Evolutionary conservation across 2,888 invertebrate species (phyloP), one percentile per base, ranked within the genome.

Genomic region (Andrena chrysosceles): DNA sequence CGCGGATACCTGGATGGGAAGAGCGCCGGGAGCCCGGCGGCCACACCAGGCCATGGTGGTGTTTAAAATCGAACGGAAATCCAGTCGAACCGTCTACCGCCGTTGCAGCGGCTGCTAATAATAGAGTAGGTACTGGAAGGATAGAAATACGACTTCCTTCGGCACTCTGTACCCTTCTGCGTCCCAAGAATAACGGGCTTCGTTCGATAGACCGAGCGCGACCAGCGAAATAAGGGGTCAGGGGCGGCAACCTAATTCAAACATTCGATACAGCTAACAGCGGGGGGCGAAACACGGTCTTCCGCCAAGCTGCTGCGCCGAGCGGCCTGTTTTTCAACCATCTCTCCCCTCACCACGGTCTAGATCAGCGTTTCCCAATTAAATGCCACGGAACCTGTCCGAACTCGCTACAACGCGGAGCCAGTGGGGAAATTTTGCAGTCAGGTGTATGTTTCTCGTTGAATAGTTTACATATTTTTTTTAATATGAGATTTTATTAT

Each of bases 71-170:
- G 68, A 83, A 80, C 88, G 84, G 89, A 88, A 88, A 89, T 77
- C 83, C 85, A 87, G 87, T 79, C 67, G 63, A 87, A 69, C 63
- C 75, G 77, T 75, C 80, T 81, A 71, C 77, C 73, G 66, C 64
- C 78, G 64, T 81, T 79, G 81, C 74, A 84, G 70, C 83, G 76
- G 68, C 73, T 87, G 85, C 89, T 91, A 91, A 90, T 91, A 91
- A 89, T 90, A 87, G 87, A 89, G 83, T 78, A 81, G 81, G 85
- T 85, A 79, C 77, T 74, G 86, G 77, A 86, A 77, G 85, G 87
- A 87, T 87, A 83, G 89, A 90, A 90, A 88, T 90, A 89, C 85
- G 82, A 83, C 85, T 88, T 85, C 89, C 89, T 86, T 87, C 85
- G 85, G 66, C 84, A 82, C 81, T 83, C 84, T 60, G 77, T 81